Evolutionary conservation across 1,140 invertebrate species (phyloP).

Genomic region (Nebria ingens): DNA sequence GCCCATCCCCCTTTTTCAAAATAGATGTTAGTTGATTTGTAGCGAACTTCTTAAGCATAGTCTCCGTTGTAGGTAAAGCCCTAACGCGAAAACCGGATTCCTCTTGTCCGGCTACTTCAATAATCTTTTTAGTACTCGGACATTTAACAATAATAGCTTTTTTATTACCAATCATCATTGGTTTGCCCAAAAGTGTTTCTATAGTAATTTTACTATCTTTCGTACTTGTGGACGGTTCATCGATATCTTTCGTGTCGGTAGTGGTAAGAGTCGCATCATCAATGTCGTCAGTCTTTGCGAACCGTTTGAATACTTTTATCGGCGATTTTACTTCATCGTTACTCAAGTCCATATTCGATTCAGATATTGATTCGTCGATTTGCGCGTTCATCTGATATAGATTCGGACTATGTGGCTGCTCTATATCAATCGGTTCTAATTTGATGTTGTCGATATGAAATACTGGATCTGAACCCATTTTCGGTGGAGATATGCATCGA

Average conservation of each 20-base stretch:
- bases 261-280: background rate
- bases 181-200: background rate
- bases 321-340: background rate
- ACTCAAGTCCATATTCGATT: background rate
- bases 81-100: background rate
- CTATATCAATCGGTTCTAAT: constrained; percentile 9
- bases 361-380: background rate
- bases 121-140: background rate
- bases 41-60: background rate
- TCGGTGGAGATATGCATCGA: background rate
- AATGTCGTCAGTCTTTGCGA: background rate
- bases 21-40: background rate
- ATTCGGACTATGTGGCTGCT: background rate
- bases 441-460: constrained; percentile 5
- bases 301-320: background rate
- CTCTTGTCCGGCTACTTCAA: background rate
- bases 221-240: background rate
- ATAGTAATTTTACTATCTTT: background rate
- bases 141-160: background rate
- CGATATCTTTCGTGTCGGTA: background rate
- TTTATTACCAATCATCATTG: background rate
- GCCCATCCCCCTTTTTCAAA: background rate
- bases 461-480: background rate
- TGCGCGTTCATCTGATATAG: background rate
- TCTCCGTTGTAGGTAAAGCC: background rate